These are phyloP conservation scores for Scaptomyza caliginosa DNA, from an alignment of 2,888 invertebrate species.

Conservation along the genomic window DNA sequence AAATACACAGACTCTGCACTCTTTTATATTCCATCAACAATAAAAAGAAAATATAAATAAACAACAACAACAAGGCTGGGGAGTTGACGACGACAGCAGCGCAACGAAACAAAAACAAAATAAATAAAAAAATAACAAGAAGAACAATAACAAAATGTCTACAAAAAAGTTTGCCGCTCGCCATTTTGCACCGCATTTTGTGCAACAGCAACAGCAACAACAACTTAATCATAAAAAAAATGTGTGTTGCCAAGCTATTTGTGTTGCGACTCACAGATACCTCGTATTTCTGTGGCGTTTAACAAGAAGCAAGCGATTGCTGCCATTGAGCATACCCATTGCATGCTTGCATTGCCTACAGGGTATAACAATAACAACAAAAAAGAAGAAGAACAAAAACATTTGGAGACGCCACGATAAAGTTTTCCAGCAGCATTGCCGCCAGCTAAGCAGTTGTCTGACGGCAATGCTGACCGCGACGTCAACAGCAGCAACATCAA, in stretches of 20 bases:
- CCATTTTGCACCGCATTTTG: slow-evolving; percentile 52
- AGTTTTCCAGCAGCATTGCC: slow-evolving; percentile 34
- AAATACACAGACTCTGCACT: slow-evolving; percentile 49
- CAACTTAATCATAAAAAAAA: slow-evolving; percentile 50
- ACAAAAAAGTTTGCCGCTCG: slow-evolving; percentile 41
- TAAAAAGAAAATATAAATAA: slow-evolving; percentile 49
- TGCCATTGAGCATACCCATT: neutral
- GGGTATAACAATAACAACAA: slow-evolving; percentile 30
- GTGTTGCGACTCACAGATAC: slow-evolving; percentile 2
- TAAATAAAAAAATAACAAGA: slow-evolving; percentile 21
- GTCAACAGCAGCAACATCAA: neutral
- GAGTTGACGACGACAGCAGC: slow-evolving; percentile 34
- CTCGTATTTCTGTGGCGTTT: neutral
- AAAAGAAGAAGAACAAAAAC: slow-evolving; percentile 1
- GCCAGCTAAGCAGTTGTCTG: slow-evolving; percentile 19
- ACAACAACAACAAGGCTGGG: slow-evolving; percentile 68
- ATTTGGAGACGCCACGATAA: slow-evolving; percentile 38
- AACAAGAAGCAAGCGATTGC: too few relatives aligned
- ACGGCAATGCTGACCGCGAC: neutral
- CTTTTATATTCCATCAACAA: slow-evolving; percentile 72
- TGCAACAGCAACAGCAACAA: slow-evolving; percentile 21
- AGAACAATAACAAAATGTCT: slow-evolving; percentile 15
- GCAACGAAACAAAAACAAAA: slow-evolving; percentile 40
- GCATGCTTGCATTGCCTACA: neutral
- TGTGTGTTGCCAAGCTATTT: neutral